phyloP scores from a whole-genome alignment of 2,113 vertebrate species.

The Todiramphus chloris region DNA sequence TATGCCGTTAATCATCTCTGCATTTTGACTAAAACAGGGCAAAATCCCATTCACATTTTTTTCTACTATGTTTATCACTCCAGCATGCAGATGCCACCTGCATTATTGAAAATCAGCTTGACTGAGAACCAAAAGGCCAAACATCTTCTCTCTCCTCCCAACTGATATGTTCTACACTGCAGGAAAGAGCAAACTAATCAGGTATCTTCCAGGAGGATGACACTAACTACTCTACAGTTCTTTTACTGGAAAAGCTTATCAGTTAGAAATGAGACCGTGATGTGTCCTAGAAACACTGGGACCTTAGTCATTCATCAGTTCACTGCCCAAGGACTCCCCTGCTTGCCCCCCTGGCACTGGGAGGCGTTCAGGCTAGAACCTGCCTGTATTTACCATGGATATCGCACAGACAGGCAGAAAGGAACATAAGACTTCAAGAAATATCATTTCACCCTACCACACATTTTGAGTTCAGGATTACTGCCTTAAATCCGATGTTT shows the following conservation, averaged over 20 bases:
- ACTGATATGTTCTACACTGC: neutral
- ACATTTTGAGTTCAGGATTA: neutral
- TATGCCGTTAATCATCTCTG: neutral
- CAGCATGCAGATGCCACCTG: neutral
- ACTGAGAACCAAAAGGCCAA: neutral
- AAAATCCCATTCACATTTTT: neutral
- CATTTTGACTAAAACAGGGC: neutral
- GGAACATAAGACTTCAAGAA: neutral
- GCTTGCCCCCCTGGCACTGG: neutral
- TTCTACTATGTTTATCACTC: neutral
- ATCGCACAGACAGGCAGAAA: neutral
- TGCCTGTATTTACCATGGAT: neutral
- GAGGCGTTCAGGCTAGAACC: neutral
- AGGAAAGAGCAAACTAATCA: neutral
- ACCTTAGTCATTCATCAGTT: neutral
- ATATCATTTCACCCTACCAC: neutral
- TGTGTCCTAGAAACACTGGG: neutral
- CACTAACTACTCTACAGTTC: neutral
- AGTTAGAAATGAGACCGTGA: neutral
- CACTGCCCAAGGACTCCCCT: neutral
- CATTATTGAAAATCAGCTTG: neutral
- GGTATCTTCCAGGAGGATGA: neutral
- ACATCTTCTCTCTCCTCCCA: neutral
- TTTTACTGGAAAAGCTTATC: neutral
- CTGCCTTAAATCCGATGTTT: neutral